Evolutionary conservation across 2,888 invertebrate species (phyloP), one percentile per base, ranked within the genome.

Genomic region (Mimas tiliae): DNA sequence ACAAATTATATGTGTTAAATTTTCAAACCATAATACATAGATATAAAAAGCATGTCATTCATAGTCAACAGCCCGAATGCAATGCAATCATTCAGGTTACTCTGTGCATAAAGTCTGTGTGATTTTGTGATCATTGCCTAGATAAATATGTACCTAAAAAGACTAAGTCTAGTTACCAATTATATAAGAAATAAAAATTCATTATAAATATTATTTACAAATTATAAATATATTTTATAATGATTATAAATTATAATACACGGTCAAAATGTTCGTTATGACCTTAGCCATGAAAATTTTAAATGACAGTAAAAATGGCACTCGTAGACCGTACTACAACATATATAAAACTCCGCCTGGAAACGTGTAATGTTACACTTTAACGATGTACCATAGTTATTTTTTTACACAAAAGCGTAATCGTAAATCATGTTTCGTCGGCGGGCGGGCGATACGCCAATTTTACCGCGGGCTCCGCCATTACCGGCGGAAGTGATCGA

Each of bases 401-500:
- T 58, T 72, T 73, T 81, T 79, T 77, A 75, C 75, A 73, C 66
- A 68, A 75, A 73, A 73, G 21, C 73, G 70, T 74, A 70, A 73
- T 81, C 80, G 80, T 84, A 86, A 86, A 84, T 86, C 82, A 83
- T 78, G 74, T 73, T 79, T 70, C 69, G 74, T 55, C 66, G 66
- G 69, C 70, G 74, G 69, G 77, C 77, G 78, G 74, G 75, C 80
- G 85, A 85, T 83, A 86, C 78, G 85, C 78, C 78, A 85, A 86
- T 84, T 85, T 85, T 76, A 74, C 79, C 78, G 78, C 78, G 74
- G 76, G 72, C 51, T 77, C 72, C 80, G 78, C 88, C 89, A 91
- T 91, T 90, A 91, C 90, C 90, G 91, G 84, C 88, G 91, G 91
- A 92, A 90, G 85, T 90, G 88, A 88, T 75, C 76, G 72, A 72